A percentile compares a stretch with the other conserved stretches of the same genome.
Evolutionary conservation across 2,797 vertebrate species (phyloP).

Genomic region (Halcyon leucocephala): DNA sequence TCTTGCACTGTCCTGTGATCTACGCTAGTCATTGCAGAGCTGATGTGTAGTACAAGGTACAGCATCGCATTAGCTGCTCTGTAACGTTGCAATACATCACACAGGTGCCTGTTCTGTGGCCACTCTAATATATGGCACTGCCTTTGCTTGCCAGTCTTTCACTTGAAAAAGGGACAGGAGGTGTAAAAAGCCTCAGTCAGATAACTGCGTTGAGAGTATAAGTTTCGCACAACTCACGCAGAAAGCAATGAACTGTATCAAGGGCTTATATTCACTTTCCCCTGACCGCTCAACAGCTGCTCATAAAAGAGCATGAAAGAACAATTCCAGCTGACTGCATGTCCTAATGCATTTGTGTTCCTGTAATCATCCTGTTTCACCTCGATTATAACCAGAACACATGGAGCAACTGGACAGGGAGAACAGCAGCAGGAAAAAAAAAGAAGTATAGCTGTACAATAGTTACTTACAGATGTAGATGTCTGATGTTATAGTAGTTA

Average conservation of each 20-base stretch:
- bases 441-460: not conserved
- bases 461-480: not conserved
- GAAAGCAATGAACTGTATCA: not conserved
- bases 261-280: not conserved
- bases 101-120: not conserved
- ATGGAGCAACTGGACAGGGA: not conserved
- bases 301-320: slow-evolving; percentile 17
- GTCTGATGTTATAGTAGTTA: not conserved
- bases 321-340: slow-evolving; percentile 15
- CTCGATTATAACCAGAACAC: not conserved
- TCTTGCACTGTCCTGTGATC: slow-evolving; percentile 45
- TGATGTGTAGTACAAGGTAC: not conserved
- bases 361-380: not conserved
- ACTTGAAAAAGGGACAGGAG: slow-evolving; percentile 11
- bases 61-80: not conserved
- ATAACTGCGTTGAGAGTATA: not conserved
- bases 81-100: not conserved
- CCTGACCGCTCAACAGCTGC: not conserved
- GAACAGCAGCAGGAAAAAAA: not conserved
- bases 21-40: not conserved
- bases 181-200: slow-evolving; percentile 25
- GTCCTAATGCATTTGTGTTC: not conserved
- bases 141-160: not conserved
- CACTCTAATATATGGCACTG: not conserved
- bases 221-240: slow-evolving; percentile 8